Conservation (phyloP, 2,888 invertebrate genomes). For the Osmoderma eremita region DNA sequence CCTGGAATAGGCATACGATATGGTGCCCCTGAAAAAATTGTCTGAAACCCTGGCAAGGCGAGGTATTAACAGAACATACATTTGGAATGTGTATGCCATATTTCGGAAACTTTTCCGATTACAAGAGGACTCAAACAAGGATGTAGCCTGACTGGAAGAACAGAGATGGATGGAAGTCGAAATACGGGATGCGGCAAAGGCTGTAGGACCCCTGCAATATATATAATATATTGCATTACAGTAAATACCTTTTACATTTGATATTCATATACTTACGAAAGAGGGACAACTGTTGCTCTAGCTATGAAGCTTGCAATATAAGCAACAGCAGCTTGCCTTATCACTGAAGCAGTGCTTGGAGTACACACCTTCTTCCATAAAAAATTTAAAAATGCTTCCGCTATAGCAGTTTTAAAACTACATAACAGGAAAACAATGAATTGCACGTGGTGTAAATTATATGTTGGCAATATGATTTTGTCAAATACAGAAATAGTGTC, state of each 20-base stretch:
- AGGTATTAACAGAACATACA: too few species aligned
- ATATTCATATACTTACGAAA: slow-evolving; percentile 65
- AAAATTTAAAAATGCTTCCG: slow-evolving; percentile 74
- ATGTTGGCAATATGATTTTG: slow-evolving; percentile 81
- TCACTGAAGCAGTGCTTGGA: slow-evolving; percentile 71
- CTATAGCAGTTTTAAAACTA: slow-evolving; percentile 70
- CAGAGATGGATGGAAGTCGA: neutral
- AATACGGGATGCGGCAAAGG: neutral
- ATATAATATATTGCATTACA: neutral
- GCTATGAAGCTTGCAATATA: slow-evolving; percentile 82
- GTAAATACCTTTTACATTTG: neutral
- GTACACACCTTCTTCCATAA: slow-evolving; percentile 80
- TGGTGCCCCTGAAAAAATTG: too few species aligned
- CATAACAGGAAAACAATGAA: slow-evolving; percentile 80
- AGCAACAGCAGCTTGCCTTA: slow-evolving; percentile 75
- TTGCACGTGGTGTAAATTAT: slow-evolving; percentile 83
- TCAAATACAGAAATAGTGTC: slow-evolving; percentile 79
- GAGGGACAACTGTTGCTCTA: slow-evolving; percentile 71
- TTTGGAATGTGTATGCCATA: too few species aligned
- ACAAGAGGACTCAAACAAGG: too few species aligned
- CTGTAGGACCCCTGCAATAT: too few species aligned
- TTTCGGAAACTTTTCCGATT: too few species aligned
- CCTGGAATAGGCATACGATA: too few species aligned
- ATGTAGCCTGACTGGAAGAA: too few species aligned
- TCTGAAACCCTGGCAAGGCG: too few species aligned